These are phyloP conservation scores for Sinohyriopsis cumingii DNA, from an alignment of 2,888 invertebrate genomes.

Conservation along the genomic window DNA sequence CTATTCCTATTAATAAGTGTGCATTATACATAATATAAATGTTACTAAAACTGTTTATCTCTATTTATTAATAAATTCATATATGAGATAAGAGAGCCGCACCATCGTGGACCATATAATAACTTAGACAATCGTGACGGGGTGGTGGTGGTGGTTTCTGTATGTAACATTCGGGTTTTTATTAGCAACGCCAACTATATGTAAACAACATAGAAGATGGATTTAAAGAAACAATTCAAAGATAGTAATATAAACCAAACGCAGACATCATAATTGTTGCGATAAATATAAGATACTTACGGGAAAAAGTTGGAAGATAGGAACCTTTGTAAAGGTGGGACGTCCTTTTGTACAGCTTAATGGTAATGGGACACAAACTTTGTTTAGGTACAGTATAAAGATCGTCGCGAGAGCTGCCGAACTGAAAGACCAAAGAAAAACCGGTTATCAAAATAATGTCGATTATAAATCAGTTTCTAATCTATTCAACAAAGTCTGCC, in stretches of 20 bases:
- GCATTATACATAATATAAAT: too few relatives aligned
- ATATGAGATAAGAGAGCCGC: too few relatives aligned
- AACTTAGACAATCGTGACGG: too few relatives aligned
- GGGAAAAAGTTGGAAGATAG: conserved; percentile 51
- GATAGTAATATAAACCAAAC: background rate
- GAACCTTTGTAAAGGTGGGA: conserved; percentile 13
- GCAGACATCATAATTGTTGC: background rate
- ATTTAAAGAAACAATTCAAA: background rate
- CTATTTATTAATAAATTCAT: too few relatives aligned
- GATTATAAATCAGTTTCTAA: too few relatives aligned
- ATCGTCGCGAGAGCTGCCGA: conserved; percentile 34
- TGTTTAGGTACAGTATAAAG: conserved; percentile 46
- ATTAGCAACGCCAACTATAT: conserved; percentile 6
- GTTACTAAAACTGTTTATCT: too few relatives aligned
- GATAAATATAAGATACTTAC: conserved; percentile 25
- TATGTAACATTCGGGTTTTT: background rate
- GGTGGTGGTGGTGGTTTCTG: too few relatives aligned
- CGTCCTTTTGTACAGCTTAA: conserved; percentile 3
- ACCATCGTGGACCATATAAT: too few relatives aligned
- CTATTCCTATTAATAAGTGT: too few relatives aligned
- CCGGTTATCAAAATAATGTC: too few relatives aligned
- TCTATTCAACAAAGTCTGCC: too few relatives aligned
- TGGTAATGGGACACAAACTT: conserved; percentile 36
- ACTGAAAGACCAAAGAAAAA: conserved; percentile 20
- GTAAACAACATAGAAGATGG: background rate